Evolutionary conservation across 2,113 vertebrate species (phyloP).

Genomic region (Sinosuthora webbiana): DNA sequence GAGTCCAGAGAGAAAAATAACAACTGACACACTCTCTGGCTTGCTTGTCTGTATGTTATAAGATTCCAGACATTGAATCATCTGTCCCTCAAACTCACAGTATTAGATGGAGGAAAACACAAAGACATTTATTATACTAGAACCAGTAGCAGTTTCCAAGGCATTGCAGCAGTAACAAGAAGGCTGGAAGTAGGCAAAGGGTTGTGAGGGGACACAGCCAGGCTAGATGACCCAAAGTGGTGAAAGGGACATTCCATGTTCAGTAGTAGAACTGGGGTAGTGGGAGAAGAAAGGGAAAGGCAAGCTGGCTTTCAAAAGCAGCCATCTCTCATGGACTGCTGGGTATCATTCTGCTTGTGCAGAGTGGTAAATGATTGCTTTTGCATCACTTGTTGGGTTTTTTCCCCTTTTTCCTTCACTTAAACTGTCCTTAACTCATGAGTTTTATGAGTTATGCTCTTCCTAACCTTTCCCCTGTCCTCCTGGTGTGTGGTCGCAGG

Average conservation of each 20-base stretch:
- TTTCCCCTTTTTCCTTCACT: background rate
- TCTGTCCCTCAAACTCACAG: background rate
- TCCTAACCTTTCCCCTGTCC: background rate
- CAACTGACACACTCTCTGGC: background rate
- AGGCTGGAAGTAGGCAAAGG: background rate
- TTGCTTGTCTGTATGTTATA: background rate
- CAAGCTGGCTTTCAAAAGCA: accelerated
- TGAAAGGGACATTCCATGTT: background rate
- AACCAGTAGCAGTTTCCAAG: background rate
- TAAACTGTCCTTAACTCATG: background rate
- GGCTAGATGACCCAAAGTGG: background rate
- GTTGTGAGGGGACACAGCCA: accelerated
- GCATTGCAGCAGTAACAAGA: background rate
- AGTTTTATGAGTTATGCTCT: background rate
- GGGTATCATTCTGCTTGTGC: background rate
- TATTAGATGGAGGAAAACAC: background rate
- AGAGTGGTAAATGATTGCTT: background rate
- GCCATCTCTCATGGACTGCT: background rate
- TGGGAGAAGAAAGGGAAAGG: background rate
- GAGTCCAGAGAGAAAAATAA: background rate
- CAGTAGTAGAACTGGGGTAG: background rate
- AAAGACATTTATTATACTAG: background rate
- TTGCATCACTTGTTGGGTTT: background rate
- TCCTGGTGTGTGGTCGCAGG: background rate
- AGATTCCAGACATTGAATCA: background rate